phyloP scores from a whole-genome alignment of 2,797 vertebrate genomes.

The Heteromormyrus szaboi region DNA sequence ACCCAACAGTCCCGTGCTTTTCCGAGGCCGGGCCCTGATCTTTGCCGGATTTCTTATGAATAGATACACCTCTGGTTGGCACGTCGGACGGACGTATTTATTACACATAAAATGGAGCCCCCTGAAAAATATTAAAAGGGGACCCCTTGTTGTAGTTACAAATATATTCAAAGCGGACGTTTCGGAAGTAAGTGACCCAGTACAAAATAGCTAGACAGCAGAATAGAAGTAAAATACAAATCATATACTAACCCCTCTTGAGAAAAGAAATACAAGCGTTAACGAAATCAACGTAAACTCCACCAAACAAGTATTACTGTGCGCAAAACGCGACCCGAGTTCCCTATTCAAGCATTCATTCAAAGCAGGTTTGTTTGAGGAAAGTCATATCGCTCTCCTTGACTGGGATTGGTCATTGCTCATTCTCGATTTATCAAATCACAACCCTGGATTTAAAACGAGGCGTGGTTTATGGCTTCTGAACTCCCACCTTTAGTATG shows the following conservation, averaged over 20 bases:
- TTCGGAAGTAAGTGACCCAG: background rate
- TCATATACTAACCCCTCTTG: background rate
- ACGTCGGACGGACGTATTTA: background rate
- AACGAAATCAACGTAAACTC: background rate
- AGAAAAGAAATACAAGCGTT: background rate
- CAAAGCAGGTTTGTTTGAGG: background rate
- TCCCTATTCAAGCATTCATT: background rate
- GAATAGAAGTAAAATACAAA: background rate
- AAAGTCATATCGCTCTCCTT: conserved; percentile 4
- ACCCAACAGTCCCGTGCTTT: background rate
- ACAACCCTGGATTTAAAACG: background rate
- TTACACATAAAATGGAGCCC: background rate
- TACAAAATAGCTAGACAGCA: background rate
- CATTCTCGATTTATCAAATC: background rate
- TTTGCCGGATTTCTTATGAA: background rate
- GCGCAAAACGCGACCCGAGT: background rate
- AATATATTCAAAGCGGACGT: background rate
- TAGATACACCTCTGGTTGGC: background rate
- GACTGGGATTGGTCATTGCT: background rate
- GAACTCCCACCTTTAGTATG: background rate
- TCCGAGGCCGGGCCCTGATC: background rate
- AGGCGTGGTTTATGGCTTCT: background rate
- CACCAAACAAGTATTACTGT: background rate
- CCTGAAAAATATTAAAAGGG: background rate
- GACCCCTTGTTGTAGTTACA: background rate